phyloP scores from a whole-genome alignment of 2,113 vertebrate genomes.

The Chaenocephalus aceratus region DNA sequence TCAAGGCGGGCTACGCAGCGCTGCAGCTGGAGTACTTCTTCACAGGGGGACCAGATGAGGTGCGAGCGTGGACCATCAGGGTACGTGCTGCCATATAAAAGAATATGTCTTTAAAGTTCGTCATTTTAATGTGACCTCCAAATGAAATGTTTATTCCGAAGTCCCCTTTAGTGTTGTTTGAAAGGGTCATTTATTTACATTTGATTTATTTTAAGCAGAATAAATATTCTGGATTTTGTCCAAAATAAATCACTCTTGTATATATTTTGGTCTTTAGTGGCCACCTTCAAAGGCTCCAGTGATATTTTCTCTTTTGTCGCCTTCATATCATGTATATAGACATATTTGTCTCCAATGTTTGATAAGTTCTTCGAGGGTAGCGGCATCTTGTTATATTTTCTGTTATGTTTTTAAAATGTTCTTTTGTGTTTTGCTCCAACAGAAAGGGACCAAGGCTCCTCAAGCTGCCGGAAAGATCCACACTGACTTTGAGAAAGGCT shows the following conservation, averaged over 20 bases:
- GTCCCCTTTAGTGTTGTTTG: background rate
- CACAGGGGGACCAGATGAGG: constrained; percentile 98
- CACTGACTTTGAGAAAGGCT: constrained; percentile 99
- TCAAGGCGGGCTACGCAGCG: constrained; percentile 95
- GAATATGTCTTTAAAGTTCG: background rate
- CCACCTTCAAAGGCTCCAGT: background rate
- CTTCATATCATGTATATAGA: too few relatives aligned
- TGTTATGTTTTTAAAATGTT: background rate
- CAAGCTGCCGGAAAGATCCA: constrained; percentile 99
- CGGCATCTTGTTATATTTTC: background rate
- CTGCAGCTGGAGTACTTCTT: constrained; percentile 99
- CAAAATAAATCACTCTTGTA: too few relatives aligned
- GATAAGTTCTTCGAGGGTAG: background rate
- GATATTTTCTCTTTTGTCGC: background rate
- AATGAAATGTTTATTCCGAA: background rate
- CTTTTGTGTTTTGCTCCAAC: constrained; percentile 64
- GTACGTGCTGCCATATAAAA: constrained; percentile 82
- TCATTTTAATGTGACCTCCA: background rate
- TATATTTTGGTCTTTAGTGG: background rate
- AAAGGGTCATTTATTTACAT: background rate
- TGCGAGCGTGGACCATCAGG: constrained; percentile 98
- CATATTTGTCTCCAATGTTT: too few relatives aligned
- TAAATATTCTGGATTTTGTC: background rate
- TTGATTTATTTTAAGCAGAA: background rate
- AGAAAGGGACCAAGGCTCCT: constrained; percentile 97